Evolutionary conservation across 2,797 vertebrate genomes (phyloP), one percentile per base, ranked within the genome.

Genomic region (Pteronotus mesoamericanus): DNA sequence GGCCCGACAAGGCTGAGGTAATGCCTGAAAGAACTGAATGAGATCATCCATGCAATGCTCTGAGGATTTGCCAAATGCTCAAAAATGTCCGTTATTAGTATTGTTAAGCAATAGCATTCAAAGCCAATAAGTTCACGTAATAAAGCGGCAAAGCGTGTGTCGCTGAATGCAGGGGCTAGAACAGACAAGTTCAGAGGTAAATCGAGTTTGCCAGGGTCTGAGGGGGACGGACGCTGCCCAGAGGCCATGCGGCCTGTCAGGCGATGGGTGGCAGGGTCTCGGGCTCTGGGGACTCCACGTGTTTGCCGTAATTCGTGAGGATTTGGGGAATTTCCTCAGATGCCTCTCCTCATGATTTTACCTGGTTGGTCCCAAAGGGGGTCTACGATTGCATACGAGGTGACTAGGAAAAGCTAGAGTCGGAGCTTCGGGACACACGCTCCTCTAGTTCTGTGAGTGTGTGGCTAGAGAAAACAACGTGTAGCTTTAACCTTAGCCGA

Each of bases 391-490:
- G 5, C 16, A 5, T 12, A 61, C 89, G 78, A 79, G 55, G 24
- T 55, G 12, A 44, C n/a, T 44, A 39, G 44, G 15, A 46, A 72
- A 66, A 59, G 9, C 1, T 59, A 0, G 9, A 29, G 24, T 55
- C 74, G 22, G 18, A 44, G n/a, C 24, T 61, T n/a, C 2, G 78
- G 80, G 37, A 64, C 5, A 24, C 0, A 57, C 3, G 10, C 59
- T 53, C 34, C 3, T 51, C 48, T 55, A 16, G 29, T 68, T n/a
- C 24, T 46, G 5, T 57, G 9, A 74, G 32, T 18, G 3, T 29
- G 34, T 11, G 24, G 5, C 9, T 24, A 2, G 2, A 1, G 24
- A 46, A 5, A 46, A 24, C 22, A 37, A 16, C 0, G 2, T 22
- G 11, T 3, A 6, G 4, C 32, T 89, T 91, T 44, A 4, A 44